phyloP scores from a whole-genome alignment of 2,113 vertebrate genomes.

The Gymnogyps californianus region DNA sequence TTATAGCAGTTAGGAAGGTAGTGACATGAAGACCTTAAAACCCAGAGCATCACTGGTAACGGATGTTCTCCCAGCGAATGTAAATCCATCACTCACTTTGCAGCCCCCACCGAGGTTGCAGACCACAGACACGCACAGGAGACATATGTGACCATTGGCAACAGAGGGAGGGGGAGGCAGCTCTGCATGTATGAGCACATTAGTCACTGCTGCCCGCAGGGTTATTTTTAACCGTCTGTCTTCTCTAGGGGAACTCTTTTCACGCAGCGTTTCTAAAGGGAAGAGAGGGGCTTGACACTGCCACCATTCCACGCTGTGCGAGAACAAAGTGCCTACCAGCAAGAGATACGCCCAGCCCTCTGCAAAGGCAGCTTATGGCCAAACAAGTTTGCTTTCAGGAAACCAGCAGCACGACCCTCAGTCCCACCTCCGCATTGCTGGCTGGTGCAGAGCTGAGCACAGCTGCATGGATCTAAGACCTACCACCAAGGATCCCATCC shows the following conservation, averaged over 20 bases:
- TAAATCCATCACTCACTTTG: background rate
- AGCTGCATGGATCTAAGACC: background rate
- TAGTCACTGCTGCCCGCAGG: background rate
- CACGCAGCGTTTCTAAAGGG: background rate
- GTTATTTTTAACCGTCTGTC: background rate
- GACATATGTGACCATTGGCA: background rate
- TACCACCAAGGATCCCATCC: background rate
- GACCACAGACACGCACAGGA: background rate
- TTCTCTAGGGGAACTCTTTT: background rate
- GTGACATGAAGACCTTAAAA: background rate
- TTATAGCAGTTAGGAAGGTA: background rate
- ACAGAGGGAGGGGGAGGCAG: background rate
- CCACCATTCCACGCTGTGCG: fast-evolving
- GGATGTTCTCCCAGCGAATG: background rate
- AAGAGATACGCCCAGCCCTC: background rate
- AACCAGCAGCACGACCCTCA: fast-evolving
- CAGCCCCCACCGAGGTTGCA: background rate
- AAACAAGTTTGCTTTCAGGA: background rate
- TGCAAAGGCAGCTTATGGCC: background rate
- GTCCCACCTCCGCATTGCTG: background rate
- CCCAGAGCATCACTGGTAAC: background rate
- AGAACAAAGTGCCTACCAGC: background rate
- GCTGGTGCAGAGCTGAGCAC: background rate
- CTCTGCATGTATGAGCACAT: background rate
- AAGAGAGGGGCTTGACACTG: background rate